Percentiles rank a stretch among this genome's conserved stretches.
Conservation (phyloP, 2,113 vertebrate genomes). For the Nycticebus coucang region DNA sequence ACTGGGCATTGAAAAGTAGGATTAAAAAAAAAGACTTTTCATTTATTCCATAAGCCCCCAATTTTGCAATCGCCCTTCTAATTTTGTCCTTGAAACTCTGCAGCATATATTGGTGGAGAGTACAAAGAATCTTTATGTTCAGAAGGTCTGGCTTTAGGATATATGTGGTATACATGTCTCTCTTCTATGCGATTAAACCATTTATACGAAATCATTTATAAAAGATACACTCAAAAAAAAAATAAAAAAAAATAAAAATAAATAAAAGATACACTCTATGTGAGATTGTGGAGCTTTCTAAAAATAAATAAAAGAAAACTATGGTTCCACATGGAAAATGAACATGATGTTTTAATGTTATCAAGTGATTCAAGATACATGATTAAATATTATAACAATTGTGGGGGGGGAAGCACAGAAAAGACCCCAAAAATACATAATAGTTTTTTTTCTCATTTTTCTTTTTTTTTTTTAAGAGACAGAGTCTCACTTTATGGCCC, state of each 20-base stretch:
- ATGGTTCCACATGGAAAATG: neutral
- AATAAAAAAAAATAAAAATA: no score
- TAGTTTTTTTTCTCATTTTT: slow-evolving; percentile 18
- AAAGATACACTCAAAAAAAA: slow-evolving; percentile 9
- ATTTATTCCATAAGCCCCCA: slow-evolving; percentile 67
- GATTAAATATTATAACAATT: slow-evolving; percentile 14
- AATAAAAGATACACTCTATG: neutral
- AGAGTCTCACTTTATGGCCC: no score
- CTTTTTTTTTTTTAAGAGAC: neutral
- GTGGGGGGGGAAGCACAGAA: neutral
- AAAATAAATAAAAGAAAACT: slow-evolving; percentile 4
- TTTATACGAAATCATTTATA: slow-evolving; percentile 1
- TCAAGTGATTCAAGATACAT: neutral
- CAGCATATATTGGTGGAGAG: neutral
- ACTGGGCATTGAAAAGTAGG: slow-evolving; percentile 59
- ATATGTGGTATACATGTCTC: neutral
- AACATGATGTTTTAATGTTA: neutral
- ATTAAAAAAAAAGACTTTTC: slow-evolving; percentile 50
- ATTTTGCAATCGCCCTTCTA: slow-evolving; percentile 56
- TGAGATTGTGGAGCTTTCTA: neutral
- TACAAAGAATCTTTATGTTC: slow-evolving; percentile 13
- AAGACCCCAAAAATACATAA: neutral
- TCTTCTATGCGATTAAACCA: neutral
- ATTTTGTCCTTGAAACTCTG: slow-evolving; percentile 65
- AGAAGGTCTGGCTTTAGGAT: slow-evolving; percentile 19